phyloP scores from a whole-genome alignment of 92 coral and sea anemone genomes.

The Anthopleura xanthogrammica region DNA sequence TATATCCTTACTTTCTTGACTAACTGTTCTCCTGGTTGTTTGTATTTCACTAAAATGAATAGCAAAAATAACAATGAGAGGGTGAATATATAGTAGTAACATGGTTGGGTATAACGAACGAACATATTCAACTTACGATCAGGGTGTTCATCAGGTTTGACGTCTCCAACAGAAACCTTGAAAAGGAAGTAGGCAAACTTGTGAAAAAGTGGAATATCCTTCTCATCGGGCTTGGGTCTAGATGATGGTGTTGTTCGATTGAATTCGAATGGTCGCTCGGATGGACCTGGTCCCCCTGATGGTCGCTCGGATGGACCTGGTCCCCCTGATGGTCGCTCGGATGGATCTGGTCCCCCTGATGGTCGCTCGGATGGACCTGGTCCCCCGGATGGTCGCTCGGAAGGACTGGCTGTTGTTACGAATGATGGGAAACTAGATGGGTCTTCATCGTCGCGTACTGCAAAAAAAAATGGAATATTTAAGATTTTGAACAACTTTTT shows the following conservation, averaged over 20 bases:
- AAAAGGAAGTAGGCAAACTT: not conserved
- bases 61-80: not conserved
- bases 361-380: no score
- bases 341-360: not conserved
- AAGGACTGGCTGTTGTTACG: no score
- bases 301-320: not conserved
- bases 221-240: not conserved
- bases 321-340: not conserved
- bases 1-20: not conserved
- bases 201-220: not conserved
- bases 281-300: not conserved
- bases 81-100: not conserved
- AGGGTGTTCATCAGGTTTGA: conserved; percentile 35
- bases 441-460: no score
- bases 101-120: no score
- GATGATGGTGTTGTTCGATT: not conserved
- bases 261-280: not conserved
- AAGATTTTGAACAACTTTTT: no score
- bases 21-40: conserved; percentile 6
- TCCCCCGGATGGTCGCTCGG: not conserved
- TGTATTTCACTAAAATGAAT: conserved; percentile 15
- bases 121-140: conserved; percentile 12
- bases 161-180: conserved; percentile 6
- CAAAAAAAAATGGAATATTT: no score
- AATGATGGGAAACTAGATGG: no score